A percentile compares a stretch with the other conserved stretches of the same genome.
Conservation (phyloP, 2,888 invertebrate species). For the Cheilosia grossa region DNA sequence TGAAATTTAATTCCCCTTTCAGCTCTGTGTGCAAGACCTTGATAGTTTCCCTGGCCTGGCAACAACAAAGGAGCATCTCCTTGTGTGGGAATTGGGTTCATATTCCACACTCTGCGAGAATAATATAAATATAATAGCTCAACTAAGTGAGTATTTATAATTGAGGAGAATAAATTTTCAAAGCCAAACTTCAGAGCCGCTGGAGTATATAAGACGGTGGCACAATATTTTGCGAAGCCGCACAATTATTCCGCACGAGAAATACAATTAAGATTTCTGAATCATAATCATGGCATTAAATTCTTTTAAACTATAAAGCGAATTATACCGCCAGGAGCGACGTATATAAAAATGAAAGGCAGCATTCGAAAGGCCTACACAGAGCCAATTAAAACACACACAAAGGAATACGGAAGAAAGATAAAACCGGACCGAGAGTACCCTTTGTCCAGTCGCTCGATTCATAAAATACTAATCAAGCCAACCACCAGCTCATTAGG, state of each 20-base stretch:
- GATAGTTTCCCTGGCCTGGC: not conserved
- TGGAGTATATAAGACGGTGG: not conserved
- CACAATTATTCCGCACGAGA: conserved; percentile 54
- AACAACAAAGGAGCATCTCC: conserved; percentile 21
- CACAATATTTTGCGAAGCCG: not conserved
- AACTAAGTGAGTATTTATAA: conserved; percentile 34
- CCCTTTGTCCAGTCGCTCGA: conserved; percentile 31
- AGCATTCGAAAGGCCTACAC: conserved; percentile 11
- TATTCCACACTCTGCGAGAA: not conserved
- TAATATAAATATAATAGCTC: conserved; percentile 8
- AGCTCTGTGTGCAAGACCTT: not conserved
- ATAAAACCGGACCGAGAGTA: conserved; percentile 19
- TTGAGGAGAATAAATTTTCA: not conserved
- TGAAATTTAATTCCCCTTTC: conserved; percentile 34
- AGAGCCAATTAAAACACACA: conserved; percentile 43
- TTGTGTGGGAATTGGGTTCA: conserved; percentile 30
- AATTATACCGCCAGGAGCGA: conserved; percentile 15
- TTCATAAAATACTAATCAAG: conserved; percentile 61
- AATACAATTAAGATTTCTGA: conserved; percentile 34
- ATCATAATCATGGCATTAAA: conserved; percentile 47
- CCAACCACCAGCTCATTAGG: conserved; percentile 65
- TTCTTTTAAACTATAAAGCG: conserved; percentile 37
- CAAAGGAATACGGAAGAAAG: conserved; percentile 18
- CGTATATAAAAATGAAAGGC: conserved; percentile 43
- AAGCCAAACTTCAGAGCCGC: not conserved